Evolutionary conservation across 2,113 vertebrate genomes (phyloP), one percentile per base, ranked within the genome.

Genomic region (Leptobrachium leishanense): DNA sequence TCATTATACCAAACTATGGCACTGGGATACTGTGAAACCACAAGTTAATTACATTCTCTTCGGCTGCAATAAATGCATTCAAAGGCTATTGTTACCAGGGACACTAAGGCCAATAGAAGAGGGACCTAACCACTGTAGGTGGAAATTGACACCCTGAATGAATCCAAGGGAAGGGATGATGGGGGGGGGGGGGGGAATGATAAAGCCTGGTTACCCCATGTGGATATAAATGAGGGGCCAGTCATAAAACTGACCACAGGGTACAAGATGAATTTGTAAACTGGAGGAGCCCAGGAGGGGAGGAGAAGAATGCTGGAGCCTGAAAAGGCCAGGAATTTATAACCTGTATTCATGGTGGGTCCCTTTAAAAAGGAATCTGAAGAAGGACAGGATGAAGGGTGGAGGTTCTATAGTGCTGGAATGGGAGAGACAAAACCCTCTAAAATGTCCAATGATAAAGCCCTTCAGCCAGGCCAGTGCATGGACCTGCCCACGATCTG

Each of bases 311-410:
- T 84, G 83, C 85, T 80, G 82, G 78, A 72, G 62, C 65, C 77
- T 78, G 86, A 83, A 87, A 87, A 79, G 86, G 72, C 75, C 75
- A 83, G 86, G 87, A 86, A 90, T 90, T 90, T 90, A 89, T 87
- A 85, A 88, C 88, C 82, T 78, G 83, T 85, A 85, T 88, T 88
- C 85, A 87, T 84, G 84, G 82, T 80, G 40, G 72, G 15, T 75
- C 77, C 77, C 82, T 86, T 80, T 81, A 85, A 87, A 88, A 77
- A 73, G 70, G 75, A 88, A 86, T 90, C 89, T 86, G 84, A 44
- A 15, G 67, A 68, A 1, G 20, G 6, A 41, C 50, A 43, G 53
- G 71, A 8, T 59, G 40, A 50, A 31, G 20, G 20, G 20, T 31
- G 20, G 20, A 31, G 54, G 39, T 6, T 1, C 20, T 15, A 6